These are phyloP conservation scores for Portevinia maculata DNA, from an alignment of 2,888 invertebrate genomes.

Conservation along the genomic window DNA sequence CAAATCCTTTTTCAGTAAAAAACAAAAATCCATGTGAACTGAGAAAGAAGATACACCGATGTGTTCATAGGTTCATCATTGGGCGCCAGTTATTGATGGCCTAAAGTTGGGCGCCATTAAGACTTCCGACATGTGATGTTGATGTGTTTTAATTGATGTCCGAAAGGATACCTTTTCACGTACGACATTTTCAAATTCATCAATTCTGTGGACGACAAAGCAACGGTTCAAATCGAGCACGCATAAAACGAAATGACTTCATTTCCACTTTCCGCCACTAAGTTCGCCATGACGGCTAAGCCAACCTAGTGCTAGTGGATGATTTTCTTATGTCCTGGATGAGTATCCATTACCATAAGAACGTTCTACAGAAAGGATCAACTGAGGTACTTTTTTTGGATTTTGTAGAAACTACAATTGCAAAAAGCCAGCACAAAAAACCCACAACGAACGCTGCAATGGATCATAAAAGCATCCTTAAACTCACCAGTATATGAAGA, in stretches of 20 bases:
- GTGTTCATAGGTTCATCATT: too few relatives aligned
- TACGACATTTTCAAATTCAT: slow-evolving; percentile 15
- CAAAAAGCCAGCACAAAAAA: slow-evolving; percentile 27
- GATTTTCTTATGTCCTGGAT: not conserved
- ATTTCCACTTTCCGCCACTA: not conserved
- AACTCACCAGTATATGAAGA: slow-evolving; percentile 25
- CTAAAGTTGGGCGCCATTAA: slow-evolving; percentile 47
- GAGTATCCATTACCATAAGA: not conserved
- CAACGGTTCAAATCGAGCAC: not conserved
- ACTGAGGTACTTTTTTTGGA: slow-evolving; percentile 10
- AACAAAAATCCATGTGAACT: not conserved
- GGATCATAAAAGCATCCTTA: slow-evolving; percentile 18
- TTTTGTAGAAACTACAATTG: not conserved
- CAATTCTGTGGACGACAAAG: not conserved
- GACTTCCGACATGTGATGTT: slow-evolving; percentile 18
- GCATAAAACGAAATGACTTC: slow-evolving; percentile 15
- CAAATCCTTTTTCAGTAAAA: too few relatives aligned
- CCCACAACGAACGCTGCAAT: slow-evolving; percentile 32
- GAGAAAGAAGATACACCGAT: not conserved
- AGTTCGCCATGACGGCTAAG: slow-evolving; percentile 25
- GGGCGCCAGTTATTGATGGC: not conserved
- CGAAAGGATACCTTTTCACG: not conserved
- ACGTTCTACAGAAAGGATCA: slow-evolving; percentile 35
- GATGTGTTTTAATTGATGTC: slow-evolving; percentile 22
- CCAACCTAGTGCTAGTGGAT: slow-evolving; percentile 3